phyloP scores from a whole-genome alignment of 2,888 invertebrate species.

The Volucella zonaria region DNA sequence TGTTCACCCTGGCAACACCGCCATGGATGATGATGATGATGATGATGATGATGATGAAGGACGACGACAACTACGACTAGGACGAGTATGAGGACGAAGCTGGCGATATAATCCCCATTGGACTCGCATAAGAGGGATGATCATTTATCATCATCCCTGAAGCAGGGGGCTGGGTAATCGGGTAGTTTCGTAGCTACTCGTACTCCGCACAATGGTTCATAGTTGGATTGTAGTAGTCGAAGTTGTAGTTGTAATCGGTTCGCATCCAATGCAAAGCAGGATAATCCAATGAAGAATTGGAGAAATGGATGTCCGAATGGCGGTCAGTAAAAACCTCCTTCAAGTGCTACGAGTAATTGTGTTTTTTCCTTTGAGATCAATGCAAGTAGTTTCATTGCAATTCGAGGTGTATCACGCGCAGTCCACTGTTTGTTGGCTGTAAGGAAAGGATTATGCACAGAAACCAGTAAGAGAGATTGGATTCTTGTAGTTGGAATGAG shows the following conservation, averaged over 20 bases:
- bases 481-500: not conserved
- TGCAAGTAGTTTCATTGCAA: constrained; percentile 26
- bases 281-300: constrained; percentile 51
- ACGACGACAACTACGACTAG: not conserved
- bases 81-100: not conserved
- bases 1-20: constrained; percentile 1
- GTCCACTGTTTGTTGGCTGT: not conserved
- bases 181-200: constrained; percentile 3
- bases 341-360: constrained; percentile 5
- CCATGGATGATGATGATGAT: not conserved
- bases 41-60: constrained; percentile 21
- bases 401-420: constrained; percentile 12
- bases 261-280: constrained; percentile 4
- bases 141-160: constrained; percentile 71
- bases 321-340: constrained; percentile 42
- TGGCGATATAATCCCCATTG: constrained; percentile 68
- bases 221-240: too few relatives aligned
- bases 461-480: not conserved
- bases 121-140: constrained; percentile 68
- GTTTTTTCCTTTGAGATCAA: constrained; percentile 43
- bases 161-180: constrained; percentile 16
- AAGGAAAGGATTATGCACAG: constrained; percentile 8
- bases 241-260: constrained; percentile 13
- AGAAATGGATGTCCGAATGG: constrained; percentile 23
- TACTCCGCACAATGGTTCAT: too few relatives aligned